phyloP scores from a whole-genome alignment of 1,140 invertebrate species.

The Drosophila sp. region DNA sequence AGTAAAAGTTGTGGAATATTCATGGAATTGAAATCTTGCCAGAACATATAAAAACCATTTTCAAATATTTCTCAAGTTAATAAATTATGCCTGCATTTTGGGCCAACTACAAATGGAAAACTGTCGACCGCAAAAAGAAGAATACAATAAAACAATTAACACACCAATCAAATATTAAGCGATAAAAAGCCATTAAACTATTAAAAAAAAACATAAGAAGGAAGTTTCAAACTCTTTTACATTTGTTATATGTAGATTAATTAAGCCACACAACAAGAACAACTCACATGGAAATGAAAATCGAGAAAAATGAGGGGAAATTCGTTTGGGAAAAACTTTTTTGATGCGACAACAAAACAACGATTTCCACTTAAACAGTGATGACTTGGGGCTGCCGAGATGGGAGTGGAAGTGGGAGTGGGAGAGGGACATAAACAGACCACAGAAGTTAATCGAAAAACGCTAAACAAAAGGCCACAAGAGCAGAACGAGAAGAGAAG shows the following conservation, averaged over 20 bases:
- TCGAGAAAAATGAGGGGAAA: constrained; percentile 47
- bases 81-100: constrained; percentile 23
- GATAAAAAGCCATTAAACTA: constrained; percentile 59
- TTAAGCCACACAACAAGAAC: constrained; percentile 40
- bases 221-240: constrained; percentile 43
- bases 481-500: constrained; percentile 4
- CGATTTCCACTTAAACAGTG: constrained; percentile 78
- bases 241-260: constrained; percentile 53
- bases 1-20: too few relatives aligned
- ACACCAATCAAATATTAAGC: constrained; percentile 31
- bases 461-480: constrained; percentile 69
- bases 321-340: constrained; percentile 72
- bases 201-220: constrained; percentile 40
- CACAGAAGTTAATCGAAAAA: constrained; percentile 80
- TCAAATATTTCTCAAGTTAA: not conserved
- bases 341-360: constrained; percentile 76
- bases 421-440: constrained; percentile 45
- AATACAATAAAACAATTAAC: constrained; percentile 38
- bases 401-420: not conserved
- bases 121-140: not conserved
- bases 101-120: constrained; percentile 27
- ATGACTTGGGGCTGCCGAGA: constrained; percentile 44
- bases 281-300: not conserved
- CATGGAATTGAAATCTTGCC: too few relatives aligned
- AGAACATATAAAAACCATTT: too few relatives aligned